Conservation (phyloP, 2,113 vertebrate genomes). For the Cygnus atratus region DNA sequence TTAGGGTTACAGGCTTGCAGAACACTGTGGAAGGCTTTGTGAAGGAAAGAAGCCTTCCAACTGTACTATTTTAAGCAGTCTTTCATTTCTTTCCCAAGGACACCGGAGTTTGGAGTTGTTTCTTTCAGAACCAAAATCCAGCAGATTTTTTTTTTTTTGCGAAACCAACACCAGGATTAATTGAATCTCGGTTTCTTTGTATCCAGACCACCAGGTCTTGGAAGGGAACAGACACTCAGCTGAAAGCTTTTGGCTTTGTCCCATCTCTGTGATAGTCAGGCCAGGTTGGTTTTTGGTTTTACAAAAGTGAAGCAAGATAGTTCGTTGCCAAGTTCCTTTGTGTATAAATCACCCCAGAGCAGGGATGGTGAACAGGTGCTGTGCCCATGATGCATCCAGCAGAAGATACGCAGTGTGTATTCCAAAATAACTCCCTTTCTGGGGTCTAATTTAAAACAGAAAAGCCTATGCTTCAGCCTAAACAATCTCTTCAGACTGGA, state of each 20-base stretch:
- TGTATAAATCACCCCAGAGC: background rate
- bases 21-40: background rate
- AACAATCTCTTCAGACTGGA: background rate
- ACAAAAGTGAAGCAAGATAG: background rate
- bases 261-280: background rate
- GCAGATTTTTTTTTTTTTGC: background rate
- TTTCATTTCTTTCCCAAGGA: background rate
- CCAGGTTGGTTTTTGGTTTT: background rate
- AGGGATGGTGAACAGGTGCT: background rate
- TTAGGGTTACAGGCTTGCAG: background rate
- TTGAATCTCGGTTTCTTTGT: background rate
- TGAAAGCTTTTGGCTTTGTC: constrained; percentile 3
- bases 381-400: background rate
- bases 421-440: background rate
- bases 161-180: background rate
- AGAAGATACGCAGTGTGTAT: background rate
- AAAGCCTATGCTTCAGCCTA: background rate
- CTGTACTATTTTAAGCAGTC: background rate
- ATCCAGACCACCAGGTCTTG: background rate
- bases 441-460: background rate
- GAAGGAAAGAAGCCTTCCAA: background rate
- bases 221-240: background rate
- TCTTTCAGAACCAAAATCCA: background rate
- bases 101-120: background rate
- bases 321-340: background rate